A percentile compares a stretch with the other conserved stretches of the same genome.
phyloP scores from a whole-genome alignment of 2,113 vertebrate genomes.

The Rhinoptilus africanus region DNA sequence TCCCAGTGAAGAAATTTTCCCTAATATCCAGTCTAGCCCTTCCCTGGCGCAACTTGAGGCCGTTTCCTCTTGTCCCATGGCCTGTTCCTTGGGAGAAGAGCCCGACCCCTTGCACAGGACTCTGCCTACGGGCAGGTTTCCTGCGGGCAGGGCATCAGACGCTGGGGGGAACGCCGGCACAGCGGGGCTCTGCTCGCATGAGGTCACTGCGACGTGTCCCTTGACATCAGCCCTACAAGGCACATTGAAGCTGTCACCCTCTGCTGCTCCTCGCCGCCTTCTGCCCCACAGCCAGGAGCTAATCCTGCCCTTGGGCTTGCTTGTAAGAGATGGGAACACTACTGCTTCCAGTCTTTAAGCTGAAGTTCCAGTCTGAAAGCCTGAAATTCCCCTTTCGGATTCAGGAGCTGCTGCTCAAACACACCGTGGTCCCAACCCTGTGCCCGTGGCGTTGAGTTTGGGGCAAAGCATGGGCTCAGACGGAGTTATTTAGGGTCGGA shows the following conservation, averaged over 20 bases:
- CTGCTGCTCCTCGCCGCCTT: not conserved
- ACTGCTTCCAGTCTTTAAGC: not conserved
- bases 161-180: not conserved
- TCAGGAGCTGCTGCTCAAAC: not conserved
- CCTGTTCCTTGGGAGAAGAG: too few species aligned
- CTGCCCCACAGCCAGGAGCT: too few species aligned
- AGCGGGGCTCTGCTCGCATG: rapidly evolving
- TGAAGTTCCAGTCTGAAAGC: not conserved
- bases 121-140: not conserved
- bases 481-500: not conserved
- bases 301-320: not conserved
- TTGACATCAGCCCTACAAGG: rapidly evolving
- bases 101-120: not conserved
- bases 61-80: too few species aligned
- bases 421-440: rapidly evolving
- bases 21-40: too few species aligned
- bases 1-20: too few species aligned
- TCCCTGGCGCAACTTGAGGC: too few species aligned
- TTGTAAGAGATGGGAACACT: rapidly evolving
- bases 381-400: not conserved
- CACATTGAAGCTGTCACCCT: too few species aligned
- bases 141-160: not conserved
- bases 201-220: not conserved
- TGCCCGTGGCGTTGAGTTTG: rapidly evolving
- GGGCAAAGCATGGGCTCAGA: not conserved